A percentile compares a stretch with the other conserved stretches of the same genome.
Conservation (phyloP, 2,888 invertebrate genomes). For the Cancer borealis region DNA sequence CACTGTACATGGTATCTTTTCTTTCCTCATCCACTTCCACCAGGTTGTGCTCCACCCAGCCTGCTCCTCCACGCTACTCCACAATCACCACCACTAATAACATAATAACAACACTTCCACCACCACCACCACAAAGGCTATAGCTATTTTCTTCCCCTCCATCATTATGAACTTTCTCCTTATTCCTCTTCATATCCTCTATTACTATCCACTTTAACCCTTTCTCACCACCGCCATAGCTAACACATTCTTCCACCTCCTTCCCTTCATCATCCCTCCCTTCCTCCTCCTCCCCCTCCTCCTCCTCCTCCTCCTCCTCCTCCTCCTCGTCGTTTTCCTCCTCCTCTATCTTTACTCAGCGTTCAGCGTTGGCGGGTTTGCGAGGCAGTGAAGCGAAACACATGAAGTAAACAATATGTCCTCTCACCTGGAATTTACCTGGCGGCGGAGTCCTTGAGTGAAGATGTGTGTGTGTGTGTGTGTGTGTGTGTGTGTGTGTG, state of each 20-base stretch:
- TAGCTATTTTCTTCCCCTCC: not conserved
- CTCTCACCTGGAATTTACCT: conserved; percentile 6
- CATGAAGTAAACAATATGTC: not conserved
- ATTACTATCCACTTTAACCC: not conserved
- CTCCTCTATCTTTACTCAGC: not conserved
- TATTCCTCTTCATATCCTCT: not conserved
- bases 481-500: conserved; percentile 23
- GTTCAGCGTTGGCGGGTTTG: not conserved
- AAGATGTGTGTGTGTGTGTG: not conserved
- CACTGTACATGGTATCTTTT: not conserved
- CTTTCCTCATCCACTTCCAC: not conserved
- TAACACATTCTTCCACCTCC: conserved; percentile 22
- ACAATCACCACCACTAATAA: not conserved
- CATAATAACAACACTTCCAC: conserved; percentile 22
- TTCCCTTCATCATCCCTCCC: not conserved
- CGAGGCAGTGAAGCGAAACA: not conserved
- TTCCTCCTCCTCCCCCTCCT: not conserved
- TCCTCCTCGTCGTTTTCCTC: not conserved
- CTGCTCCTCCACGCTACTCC: not conserved
- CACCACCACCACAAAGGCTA: not conserved
- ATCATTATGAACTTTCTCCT: not conserved
- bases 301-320: not conserved
- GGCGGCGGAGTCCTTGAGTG: not conserved
- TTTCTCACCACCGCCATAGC: not conserved
- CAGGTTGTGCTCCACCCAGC: not conserved